These are phyloP conservation scores for Hoplodrina ambigua DNA, from an alignment of 2,888 invertebrate genomes.

Conservation along the genomic window DNA sequence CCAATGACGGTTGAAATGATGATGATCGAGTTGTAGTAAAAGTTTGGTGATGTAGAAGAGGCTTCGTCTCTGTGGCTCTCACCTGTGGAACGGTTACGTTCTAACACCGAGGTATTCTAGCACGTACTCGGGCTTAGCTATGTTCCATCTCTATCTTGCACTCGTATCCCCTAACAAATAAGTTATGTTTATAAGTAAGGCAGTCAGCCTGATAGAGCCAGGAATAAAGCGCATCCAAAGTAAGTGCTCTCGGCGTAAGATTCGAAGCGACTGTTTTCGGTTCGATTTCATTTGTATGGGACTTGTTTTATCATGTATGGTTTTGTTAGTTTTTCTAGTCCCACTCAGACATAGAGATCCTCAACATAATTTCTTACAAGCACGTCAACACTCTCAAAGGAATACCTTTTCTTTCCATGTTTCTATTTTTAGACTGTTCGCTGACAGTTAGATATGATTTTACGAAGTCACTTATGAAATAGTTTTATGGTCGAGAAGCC, in stretches of 20 bases:
- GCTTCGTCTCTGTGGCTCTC: background rate
- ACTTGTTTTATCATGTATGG: background rate
- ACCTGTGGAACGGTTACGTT: background rate
- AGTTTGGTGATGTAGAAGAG: no score
- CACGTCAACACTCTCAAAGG: conserved; percentile 23
- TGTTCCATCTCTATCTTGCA: no score
- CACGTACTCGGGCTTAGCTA: no score
- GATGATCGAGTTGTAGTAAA: no score
- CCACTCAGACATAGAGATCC: background rate
- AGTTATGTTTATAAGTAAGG: no score
- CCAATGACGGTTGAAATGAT: no score
- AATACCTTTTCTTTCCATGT: conserved; percentile 14
- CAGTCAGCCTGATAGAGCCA: no score
- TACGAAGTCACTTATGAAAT: background rate
- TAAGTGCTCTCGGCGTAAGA: no score
- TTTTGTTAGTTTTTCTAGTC: background rate
- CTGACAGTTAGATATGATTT: background rate
- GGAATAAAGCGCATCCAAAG: no score
- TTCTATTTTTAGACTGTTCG: conserved; percentile 2
- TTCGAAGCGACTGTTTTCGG: conserved; percentile 2
- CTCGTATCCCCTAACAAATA: no score
- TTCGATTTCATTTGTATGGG: background rate
- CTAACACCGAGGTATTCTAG: no score
- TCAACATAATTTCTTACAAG: conserved; percentile 9
- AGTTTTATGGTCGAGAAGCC: background rate